phyloP scores from a whole-genome alignment of 2,113 vertebrate species.

The Procavia capensis region DNA sequence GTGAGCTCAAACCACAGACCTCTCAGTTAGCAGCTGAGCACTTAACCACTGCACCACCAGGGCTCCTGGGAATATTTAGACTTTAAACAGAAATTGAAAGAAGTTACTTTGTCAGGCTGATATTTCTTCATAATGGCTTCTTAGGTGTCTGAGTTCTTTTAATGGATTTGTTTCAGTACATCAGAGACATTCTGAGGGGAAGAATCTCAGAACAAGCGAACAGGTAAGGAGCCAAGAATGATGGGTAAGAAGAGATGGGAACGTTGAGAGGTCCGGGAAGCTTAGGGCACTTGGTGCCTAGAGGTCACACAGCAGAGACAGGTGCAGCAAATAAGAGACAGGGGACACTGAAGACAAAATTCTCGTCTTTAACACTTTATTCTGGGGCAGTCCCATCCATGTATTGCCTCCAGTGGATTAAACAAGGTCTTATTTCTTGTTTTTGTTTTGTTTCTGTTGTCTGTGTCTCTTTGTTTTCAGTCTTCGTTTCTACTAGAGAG shows the following conservation, averaged over 20 bases:
- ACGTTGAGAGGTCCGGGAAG: accelerated
- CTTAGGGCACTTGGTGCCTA: neutral
- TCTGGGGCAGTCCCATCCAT: neutral
- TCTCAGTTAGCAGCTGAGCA: neutral
- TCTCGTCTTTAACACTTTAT: neutral
- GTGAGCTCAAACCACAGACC: neutral
- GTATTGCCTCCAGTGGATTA: neutral
- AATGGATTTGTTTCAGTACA: neutral
- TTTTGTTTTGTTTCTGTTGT: neutral
- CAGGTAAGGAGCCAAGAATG: neutral
- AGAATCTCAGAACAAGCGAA: neutral
- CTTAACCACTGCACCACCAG: neutral
- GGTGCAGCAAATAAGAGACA: accelerated
- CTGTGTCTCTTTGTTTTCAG: no score
- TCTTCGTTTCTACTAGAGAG: no score
- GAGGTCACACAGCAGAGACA: neutral
- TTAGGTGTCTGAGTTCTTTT: neutral
- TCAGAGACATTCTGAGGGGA: neutral
- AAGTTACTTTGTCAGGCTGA: conserved; percentile 16
- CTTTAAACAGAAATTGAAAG: conserved; percentile 36
- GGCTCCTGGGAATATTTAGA: neutral
- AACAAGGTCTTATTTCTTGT: neutral
- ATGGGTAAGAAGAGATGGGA: neutral
- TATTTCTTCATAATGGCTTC: neutral
- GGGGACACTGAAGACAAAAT: neutral